Percentiles rank a stretch among this genome's conserved stretches.
These are phyloP conservation scores for Rhagophthalmus giganteus DNA, from an alignment of 2,888 invertebrate genomes.

Conservation along the genomic window DNA sequence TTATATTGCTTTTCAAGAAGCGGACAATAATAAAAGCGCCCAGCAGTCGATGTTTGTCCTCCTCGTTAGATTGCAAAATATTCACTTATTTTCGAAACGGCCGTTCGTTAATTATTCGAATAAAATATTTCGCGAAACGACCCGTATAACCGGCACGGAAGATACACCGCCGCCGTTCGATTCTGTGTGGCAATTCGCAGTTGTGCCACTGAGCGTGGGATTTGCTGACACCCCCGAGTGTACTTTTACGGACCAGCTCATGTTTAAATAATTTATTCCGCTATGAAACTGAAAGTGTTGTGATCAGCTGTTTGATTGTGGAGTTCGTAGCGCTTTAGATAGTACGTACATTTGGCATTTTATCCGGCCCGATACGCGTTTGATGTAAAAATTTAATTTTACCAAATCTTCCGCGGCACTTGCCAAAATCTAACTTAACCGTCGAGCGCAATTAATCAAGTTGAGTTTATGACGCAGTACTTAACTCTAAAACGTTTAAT, in stretches of 20 bases:
- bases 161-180: too few species aligned
- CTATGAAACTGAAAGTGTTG: conserved; percentile 51
- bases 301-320: conserved; percentile 44
- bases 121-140: too few species aligned
- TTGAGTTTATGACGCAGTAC: too few species aligned
- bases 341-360: background rate
- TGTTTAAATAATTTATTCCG: conserved; percentile 55
- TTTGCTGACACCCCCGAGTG: conserved; percentile 50
- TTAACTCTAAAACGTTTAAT: background rate
- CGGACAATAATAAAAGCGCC: conserved; percentile 16
- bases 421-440: too few species aligned
- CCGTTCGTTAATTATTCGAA: too few species aligned
- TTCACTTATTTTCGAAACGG: background rate
- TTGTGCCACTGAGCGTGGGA: conserved; percentile 43
- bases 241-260: conserved; percentile 52
- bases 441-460: too few species aligned
- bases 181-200: conserved; percentile 34
- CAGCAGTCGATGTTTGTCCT: conserved; percentile 1
- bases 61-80: background rate
- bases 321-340: background rate
- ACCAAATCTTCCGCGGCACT: too few species aligned
- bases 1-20: conserved; percentile 30
- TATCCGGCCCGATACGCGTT: too few species aligned
- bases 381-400: too few species aligned
- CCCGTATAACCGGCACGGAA: too few species aligned